Conservation (phyloP, 2,113 vertebrate genomes). For the Grallaria varia region DNA sequence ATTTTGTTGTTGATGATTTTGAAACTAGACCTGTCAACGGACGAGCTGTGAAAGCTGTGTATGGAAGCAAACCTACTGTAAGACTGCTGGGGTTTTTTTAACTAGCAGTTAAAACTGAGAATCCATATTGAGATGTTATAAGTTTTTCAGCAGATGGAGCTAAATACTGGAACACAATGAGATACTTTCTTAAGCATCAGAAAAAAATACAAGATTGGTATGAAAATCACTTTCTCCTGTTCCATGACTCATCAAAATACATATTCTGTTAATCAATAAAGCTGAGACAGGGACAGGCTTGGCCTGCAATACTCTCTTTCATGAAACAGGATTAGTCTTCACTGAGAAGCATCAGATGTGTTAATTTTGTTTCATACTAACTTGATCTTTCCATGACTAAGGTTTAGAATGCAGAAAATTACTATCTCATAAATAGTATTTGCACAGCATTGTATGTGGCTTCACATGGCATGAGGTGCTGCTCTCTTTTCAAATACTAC, state of each 20-base stretch:
- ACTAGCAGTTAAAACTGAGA: not conserved
- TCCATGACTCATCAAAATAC: not conserved
- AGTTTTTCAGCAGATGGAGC: not conserved
- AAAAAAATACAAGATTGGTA: not conserved
- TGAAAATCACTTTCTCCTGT: not conserved
- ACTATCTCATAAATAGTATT: not conserved
- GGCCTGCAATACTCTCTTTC: not conserved
- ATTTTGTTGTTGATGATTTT: not conserved
- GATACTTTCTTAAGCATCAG: not conserved
- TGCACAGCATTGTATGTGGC: not conserved
- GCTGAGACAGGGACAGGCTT: not conserved
- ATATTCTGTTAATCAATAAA: not conserved
- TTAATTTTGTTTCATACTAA: not conserved
- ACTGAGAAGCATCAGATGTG: not conserved
- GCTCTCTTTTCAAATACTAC: not conserved
- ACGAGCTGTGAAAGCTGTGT: not conserved
- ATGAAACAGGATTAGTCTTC: not conserved
- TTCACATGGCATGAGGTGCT: not conserved
- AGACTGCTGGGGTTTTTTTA: not conserved
- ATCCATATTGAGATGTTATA: not conserved
- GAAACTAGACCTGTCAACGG: not conserved
- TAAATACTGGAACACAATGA: not conserved
- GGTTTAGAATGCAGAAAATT: not conserved
- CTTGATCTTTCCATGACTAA: not conserved
- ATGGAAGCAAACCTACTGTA: not conserved